Conservation (phyloP, 92 coral and sea anemone species). For the Palythoa grandiflora region DNA sequence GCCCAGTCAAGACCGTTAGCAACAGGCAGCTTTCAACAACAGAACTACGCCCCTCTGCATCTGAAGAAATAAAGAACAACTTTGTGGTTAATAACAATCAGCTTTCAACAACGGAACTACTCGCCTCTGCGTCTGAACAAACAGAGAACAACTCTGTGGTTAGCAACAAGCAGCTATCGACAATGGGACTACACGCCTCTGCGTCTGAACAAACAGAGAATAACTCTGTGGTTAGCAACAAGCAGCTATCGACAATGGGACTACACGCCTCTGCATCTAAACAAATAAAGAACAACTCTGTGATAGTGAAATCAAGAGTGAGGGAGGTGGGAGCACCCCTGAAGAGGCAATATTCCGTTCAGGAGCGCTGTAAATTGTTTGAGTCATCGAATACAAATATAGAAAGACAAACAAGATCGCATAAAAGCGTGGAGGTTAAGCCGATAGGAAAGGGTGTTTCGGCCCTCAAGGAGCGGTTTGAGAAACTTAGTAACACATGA, state of each 20-base stretch:
- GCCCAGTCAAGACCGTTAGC: not conserved
- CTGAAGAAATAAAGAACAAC: not conserved
- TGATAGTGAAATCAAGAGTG: not conserved
- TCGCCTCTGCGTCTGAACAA: not conserved
- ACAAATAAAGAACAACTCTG: not conserved
- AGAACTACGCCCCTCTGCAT: not conserved
- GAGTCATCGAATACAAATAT: not conserved
- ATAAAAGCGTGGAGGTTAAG: not conserved
- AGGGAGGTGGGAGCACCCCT: not conserved
- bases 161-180: no score
- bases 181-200: not conserved
- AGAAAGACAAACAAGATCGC: not conserved
- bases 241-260: no score
- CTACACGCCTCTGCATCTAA: not conserved
- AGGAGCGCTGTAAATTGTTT: constrained; percentile 15
- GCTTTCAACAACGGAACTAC: no score
- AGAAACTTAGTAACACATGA: constrained; percentile 5
- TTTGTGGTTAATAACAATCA: not conserved
- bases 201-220: not conserved
- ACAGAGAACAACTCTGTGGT: not conserved
- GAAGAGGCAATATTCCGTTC: not conserved
- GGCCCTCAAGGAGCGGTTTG: constrained; percentile 1
- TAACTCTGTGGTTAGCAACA: not conserved
- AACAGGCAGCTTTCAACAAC: not conserved
- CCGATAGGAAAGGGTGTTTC: not conserved